Evolutionary conservation across 2,797 vertebrate genomes (phyloP).

Genomic region (Gymnocypris eckloni): DNA sequence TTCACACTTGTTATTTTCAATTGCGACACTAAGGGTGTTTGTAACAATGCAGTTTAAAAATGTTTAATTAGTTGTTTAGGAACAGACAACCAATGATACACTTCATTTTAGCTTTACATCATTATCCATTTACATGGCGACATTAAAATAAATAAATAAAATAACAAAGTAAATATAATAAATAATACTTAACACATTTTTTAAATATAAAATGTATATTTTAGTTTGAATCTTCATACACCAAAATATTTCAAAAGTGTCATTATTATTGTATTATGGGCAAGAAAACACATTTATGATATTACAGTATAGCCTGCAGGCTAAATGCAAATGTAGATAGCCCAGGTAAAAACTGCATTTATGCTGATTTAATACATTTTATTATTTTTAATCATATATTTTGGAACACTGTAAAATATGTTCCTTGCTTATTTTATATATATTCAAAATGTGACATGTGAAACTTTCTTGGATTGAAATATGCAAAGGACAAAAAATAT

Average conservation of each 20-base stretch:
- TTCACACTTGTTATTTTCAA: constrained; percentile 3
- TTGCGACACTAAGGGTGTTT: neutral
- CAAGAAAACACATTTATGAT: neutral
- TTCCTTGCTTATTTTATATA: too few relatives aligned
- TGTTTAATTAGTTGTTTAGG: neutral
- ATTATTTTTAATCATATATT: too few relatives aligned
- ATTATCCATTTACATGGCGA: neutral
- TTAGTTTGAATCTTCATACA: neutral
- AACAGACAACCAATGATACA: neutral
- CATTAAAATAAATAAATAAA: neutral
- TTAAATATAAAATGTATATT: neutral
- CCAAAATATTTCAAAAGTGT: neutral
- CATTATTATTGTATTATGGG: neutral
- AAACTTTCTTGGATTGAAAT: too few relatives aligned
- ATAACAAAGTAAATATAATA: neutral
- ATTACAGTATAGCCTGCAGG: neutral
- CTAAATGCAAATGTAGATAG: neutral
- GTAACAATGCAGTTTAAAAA: neutral
- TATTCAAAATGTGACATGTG: too few relatives aligned
- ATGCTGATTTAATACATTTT: neutral
- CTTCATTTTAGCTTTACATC: neutral
- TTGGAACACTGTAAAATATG: too few relatives aligned
- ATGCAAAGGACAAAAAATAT: too few relatives aligned
- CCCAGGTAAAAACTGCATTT: neutral
- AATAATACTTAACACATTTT: neutral